Conservation (phyloP, 2,888 invertebrate genomes). For the Timema cristinae region DNA sequence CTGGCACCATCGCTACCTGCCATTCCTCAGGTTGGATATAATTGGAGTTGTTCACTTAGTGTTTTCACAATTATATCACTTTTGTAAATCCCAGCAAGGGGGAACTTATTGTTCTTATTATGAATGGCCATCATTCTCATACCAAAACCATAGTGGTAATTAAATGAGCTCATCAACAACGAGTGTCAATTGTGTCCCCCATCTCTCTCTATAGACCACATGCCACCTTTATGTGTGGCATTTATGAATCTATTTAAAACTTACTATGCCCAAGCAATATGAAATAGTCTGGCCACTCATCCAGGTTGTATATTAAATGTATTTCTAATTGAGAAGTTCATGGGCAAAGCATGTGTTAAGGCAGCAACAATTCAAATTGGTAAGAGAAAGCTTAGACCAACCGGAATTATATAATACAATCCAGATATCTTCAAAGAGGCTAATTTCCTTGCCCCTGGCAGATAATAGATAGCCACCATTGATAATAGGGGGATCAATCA, state of each 20-base stretch:
- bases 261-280: not conserved
- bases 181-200: constrained; percentile 7
- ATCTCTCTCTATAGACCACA: not conserved
- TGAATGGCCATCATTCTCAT: constrained; percentile 11
- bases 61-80: not conserved
- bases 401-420: not conserved
- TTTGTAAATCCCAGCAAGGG: not conserved
- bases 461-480: not conserved
- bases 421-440: not conserved
- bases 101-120: not conserved
- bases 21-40: constrained; percentile 34
- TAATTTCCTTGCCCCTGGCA: not conserved
- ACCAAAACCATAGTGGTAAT: not conserved
- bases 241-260: constrained; percentile 7
- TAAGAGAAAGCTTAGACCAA: no score
- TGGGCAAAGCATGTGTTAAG: not conserved
- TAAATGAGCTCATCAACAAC: not conserved
- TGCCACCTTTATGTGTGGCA: not conserved
- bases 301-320: not conserved
- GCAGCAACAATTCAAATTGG: not conserved
- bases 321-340: not conserved
- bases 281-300: not conserved
- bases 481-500: not conserved
- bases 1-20: constrained; percentile 36
- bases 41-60: not conserved